Base-by-base conservation (phyloP, 2,113 vertebrate species). In the Eleginops maclovinus region DNA sequence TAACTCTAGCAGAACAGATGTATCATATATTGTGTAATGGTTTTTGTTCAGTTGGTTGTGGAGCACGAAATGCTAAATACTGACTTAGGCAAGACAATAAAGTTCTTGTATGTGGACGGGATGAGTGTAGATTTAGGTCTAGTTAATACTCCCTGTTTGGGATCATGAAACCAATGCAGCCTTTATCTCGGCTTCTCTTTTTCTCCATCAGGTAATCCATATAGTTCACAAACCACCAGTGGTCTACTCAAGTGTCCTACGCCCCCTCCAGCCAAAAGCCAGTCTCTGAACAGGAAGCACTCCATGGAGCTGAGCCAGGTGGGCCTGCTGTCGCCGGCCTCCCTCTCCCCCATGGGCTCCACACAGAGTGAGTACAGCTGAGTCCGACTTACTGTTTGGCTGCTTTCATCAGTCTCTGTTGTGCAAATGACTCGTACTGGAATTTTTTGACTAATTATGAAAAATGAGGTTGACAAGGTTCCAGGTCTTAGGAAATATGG, bases 161-260 rank as follows among this genome's bases (percentile, higher is more conserved):
- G 46, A n/a, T 41, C 11, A 22, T 55, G 11, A 50, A 74, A 73
- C 21, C 1, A 4, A 4, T 19, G 12, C 9, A 46, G 19, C 77
- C 31, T 40, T 41, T 10, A 19, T 28, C 0, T 61, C 15, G 28
- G 8, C 15, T 47, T 7, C 16, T 83, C 80, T 60, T 61, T 56
- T 63, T 73, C 94, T 93, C 90, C 90, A 89, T 9, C 67, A 96
- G 95, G 95, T 91, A 94, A 95, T 87, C 88, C 81, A 40, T 96
- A 93, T 79, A 93, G 91, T 87, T 93, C 97, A 67, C 97, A 98
- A 80, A 95, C 96, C 88, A 94, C 96, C 86, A 96, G 96, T 89
- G 94, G 96, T 88, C 96, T 97, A 87, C 95, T 98, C 82, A 98
- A 98, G 93, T 98, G 97, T 88, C 96, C 98, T 87, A 99, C 98